Evolutionary conservation across 2,113 vertebrate species (phyloP).

Genomic region (Tricholaema leucomelas): DNA sequence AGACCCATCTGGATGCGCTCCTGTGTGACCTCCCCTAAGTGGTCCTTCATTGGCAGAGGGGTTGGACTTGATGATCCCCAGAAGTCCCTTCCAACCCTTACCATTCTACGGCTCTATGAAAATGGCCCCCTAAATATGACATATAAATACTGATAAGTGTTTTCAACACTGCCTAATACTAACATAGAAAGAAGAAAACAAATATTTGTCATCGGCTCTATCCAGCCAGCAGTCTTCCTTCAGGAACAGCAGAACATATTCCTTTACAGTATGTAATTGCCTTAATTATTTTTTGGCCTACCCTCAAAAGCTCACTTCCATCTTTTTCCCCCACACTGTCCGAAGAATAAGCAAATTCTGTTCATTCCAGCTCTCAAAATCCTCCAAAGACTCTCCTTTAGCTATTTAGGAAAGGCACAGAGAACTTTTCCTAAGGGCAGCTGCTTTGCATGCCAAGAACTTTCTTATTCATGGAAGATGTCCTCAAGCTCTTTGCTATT

Average conservation of each 20-base stretch:
- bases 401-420: constrained; percentile 36
- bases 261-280: constrained; percentile 27
- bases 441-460: constrained; percentile 20
- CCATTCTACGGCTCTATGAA: too few species aligned
- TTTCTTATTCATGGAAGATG: constrained; percentile 51
- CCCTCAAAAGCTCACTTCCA: neutral
- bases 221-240: constrained; percentile 21
- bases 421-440: neutral
- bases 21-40: too few species aligned
- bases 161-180: neutral
- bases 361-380: neutral
- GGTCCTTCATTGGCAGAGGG: too few species aligned
- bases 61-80: too few species aligned
- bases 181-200: constrained; percentile 18
- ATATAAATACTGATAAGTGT: neutral
- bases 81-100: too few species aligned
- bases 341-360: neutral
- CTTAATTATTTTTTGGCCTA: constrained; percentile 56
- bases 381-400: neutral
- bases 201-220: constrained; percentile 21
- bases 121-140: neutral
- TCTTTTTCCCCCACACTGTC: neutral
- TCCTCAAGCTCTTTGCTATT: constrained; percentile 46
- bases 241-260: constrained; percentile 15
- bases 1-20: too few species aligned